These are phyloP conservation scores for Ashinkailepas kermadecensis DNA, from an alignment of 2,888 invertebrate species.

Conservation along the genomic window DNA sequence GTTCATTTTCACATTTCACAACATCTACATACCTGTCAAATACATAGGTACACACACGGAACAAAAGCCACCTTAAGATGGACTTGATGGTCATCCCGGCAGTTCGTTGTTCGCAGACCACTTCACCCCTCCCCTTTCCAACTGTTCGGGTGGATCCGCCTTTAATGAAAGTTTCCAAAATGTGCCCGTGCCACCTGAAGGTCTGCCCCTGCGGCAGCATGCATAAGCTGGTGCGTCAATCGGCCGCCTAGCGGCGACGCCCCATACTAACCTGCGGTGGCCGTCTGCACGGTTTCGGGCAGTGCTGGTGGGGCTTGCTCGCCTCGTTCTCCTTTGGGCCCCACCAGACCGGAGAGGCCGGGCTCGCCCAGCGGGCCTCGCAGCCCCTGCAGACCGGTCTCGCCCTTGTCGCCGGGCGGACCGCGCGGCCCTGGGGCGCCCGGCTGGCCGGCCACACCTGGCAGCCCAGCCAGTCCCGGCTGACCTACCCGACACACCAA, in stretches of 20 bases:
- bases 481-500: slow-evolving; percentile 37
- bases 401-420: slow-evolving; percentile 53
- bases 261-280: slow-evolving; percentile 2
- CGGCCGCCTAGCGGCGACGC: not conserved
- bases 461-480: slow-evolving; percentile 50
- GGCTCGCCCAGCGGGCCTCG: slow-evolving; percentile 56
- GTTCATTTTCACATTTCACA: too few relatives aligned
- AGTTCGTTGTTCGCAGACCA: too few relatives aligned
- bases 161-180: too few relatives aligned
- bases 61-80: too few relatives aligned
- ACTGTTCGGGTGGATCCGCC: too few relatives aligned
- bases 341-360: slow-evolving; percentile 48
- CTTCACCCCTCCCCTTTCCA: too few relatives aligned
- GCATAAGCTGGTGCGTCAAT: too few relatives aligned
- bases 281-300: slow-evolving; percentile 35
- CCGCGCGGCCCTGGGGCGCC: slow-evolving; percentile 49
- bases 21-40: too few relatives aligned
- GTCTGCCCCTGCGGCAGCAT: too few relatives aligned
- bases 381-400: slow-evolving; percentile 72
- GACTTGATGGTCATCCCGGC: too few relatives aligned
- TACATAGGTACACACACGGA: too few relatives aligned
- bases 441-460: slow-evolving; percentile 59
- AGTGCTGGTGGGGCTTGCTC: slow-evolving; percentile 53
- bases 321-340: slow-evolving; percentile 54
- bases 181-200: too few relatives aligned